Percentiles rank a stretch among this genome's conserved stretches.
These are phyloP conservation scores for Melanerpes aurifrons DNA, from an alignment of 2,113 vertebrate genomes.

Conservation along the genomic window DNA sequence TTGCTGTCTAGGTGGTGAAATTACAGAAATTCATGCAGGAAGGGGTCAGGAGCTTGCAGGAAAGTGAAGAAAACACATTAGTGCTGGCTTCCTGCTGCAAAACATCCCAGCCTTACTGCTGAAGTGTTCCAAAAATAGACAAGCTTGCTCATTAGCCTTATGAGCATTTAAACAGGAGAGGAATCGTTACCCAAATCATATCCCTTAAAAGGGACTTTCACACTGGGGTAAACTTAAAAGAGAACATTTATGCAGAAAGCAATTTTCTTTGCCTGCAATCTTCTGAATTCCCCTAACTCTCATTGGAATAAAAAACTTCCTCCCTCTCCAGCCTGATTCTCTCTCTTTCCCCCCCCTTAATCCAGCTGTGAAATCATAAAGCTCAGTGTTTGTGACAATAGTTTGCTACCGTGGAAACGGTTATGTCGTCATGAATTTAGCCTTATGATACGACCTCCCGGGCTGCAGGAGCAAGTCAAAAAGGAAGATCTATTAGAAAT, in stretches of 20 bases:
- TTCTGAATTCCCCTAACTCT: slow-evolving; percentile 71
- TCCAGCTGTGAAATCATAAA: slow-evolving; percentile 81
- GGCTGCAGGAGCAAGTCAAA: slow-evolving; percentile 50
- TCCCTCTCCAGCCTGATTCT: slow-evolving; percentile 57
- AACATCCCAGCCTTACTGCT: slow-evolving; percentile 59
- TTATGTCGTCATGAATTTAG: slow-evolving; percentile 72
- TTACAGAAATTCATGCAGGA: background rate
- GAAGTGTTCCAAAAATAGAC: slow-evolving; percentile 70
- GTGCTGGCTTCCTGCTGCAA: slow-evolving; percentile 57
- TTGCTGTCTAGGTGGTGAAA: slow-evolving; percentile 11
- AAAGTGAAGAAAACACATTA: slow-evolving; percentile 29
- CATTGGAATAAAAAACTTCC: slow-evolving; percentile 68
- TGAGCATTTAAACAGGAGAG: slow-evolving; percentile 71
- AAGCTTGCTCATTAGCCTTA: slow-evolving; percentile 74
- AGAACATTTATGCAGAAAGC: slow-evolving; percentile 71
- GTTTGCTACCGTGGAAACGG: slow-evolving; percentile 77
- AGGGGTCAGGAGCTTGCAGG: background rate
- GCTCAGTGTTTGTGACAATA: slow-evolving; percentile 77
- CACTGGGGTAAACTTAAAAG: slow-evolving; percentile 74
- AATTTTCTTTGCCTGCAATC: slow-evolving; percentile 73
- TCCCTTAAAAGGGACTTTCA: slow-evolving; percentile 69
- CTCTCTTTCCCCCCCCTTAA: slow-evolving; percentile 63
- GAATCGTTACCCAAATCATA: slow-evolving; percentile 75
- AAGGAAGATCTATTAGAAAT: slow-evolving; percentile 28
- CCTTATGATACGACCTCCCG: slow-evolving; percentile 42